phyloP scores from a whole-genome alignment of 2,113 vertebrate species.

The Hippocampus comes region DNA sequence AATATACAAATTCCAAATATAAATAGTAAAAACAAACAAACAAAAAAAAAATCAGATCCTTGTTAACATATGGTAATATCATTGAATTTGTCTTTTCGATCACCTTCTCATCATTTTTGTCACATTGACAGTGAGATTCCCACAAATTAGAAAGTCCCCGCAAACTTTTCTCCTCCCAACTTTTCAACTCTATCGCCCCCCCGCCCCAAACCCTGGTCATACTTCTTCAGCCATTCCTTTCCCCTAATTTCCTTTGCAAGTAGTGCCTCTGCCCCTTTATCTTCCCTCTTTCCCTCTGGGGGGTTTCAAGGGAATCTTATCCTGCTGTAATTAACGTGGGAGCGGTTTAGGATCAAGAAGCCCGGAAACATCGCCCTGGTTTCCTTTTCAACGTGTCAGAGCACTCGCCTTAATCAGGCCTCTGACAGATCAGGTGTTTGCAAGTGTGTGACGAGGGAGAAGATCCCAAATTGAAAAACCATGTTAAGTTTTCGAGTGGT shows the following conservation, averaged over 20 bases:
- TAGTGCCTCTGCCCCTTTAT: conserved; percentile 22
- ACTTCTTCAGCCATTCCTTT: not conserved
- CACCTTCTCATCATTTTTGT: conserved; percentile 24
- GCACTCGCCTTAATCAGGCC: conserved; percentile 35
- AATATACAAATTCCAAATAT: not conserved
- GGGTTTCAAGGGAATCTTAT: conserved; percentile 33
- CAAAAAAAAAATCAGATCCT: not conserved
- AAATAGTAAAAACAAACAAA: not conserved
- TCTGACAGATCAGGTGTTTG: conserved; percentile 9
- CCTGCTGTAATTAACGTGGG: conserved; percentile 51
- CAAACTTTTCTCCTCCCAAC: conserved; percentile 36
- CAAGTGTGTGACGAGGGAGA: not conserved
- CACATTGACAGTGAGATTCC: conserved; percentile 40
- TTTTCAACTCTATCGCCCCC: not conserved
- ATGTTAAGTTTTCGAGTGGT: conserved; percentile 2
- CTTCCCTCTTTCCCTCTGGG: conserved; percentile 27
- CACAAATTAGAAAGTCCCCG: conserved; percentile 60
- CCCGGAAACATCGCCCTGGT: conserved; percentile 17
- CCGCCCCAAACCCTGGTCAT: not conserved
- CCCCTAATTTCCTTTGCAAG: conserved; percentile 2
- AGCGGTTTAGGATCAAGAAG: conserved; percentile 43
- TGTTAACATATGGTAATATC: not conserved
- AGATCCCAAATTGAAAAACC: not conserved
- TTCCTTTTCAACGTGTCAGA: conserved; percentile 36
- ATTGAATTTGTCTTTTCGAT: not conserved